Evolutionary conservation across 2,113 vertebrate genomes (phyloP).

Genomic region (Scomber colias): DNA sequence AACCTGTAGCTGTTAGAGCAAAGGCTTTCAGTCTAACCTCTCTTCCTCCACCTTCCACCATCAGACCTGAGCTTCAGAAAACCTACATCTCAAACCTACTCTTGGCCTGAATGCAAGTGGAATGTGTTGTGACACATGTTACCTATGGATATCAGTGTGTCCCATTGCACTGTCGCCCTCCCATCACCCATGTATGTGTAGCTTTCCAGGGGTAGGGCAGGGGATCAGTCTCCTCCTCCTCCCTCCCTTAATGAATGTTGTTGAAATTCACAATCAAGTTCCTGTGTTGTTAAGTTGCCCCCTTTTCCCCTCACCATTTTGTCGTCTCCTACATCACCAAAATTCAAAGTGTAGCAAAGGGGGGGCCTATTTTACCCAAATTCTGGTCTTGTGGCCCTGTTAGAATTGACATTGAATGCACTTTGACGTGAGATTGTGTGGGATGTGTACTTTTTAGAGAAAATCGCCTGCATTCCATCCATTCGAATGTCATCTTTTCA

Average conservation of each 20-base stretch:
- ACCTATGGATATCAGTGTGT: conserved; percentile 73
- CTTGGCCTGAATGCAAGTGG: conserved; percentile 56
- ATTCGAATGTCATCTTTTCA: conserved; percentile 78
- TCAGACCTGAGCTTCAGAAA: conserved; percentile 41
- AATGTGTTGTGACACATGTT: conserved; percentile 70
- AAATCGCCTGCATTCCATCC: conserved; percentile 84
- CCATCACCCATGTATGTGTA: conserved; percentile 64
- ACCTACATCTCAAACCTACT: conserved; percentile 30
- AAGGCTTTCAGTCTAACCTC: conserved; percentile 41
- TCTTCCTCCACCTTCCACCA: conserved; percentile 40
- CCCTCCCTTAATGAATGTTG: conserved; percentile 79
- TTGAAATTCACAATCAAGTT: conserved; percentile 80
- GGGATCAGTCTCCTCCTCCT: conserved; percentile 2
- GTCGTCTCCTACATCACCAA: conserved; percentile 65
- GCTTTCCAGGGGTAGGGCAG: conserved; percentile 62
- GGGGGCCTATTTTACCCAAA: conserved; percentile 47
- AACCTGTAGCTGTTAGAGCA: conserved; percentile 52
- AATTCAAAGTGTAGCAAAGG: conserved; percentile 79
- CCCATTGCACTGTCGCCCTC: conserved; percentile 57
- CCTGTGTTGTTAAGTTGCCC: conserved; percentile 54
- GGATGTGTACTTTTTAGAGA: conserved; percentile 76
- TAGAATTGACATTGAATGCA: conserved; percentile 83
- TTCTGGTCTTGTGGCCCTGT: conserved; percentile 59
- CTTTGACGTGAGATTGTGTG: conserved; percentile 86
- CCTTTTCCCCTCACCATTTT: conserved; percentile 30